Base-by-base conservation (phyloP, 2,888 invertebrate species). In the Lepidochitona cinerea region DNA sequence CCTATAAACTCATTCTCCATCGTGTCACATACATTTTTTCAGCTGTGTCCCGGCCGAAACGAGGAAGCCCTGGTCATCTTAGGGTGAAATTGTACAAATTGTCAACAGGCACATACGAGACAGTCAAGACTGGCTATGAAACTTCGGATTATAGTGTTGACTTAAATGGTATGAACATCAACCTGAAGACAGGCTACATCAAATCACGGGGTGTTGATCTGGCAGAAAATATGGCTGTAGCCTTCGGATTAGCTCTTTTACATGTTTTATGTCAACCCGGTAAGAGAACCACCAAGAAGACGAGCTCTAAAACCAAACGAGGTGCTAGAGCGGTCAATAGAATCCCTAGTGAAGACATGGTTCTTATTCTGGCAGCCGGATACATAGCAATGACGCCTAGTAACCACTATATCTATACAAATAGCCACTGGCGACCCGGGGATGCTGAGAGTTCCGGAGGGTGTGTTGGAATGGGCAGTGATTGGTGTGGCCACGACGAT, bases 251-350 rank as follows among this genome's bases (percentile, higher is more conserved):
- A 7, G 87, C 91, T n/a, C 85, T 92, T 7, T 86, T 92, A n/a
- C 91, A 92, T 79, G 91, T 92, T n/a, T 86, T 92, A 18, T 92
- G 92, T 81, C 91, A 92, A 82, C 92, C 92, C 0, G 89, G 91
- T 68, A 84, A 85, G 7, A 73, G 75, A 33, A 78, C 77, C 72
- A 84, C 84, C 83, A 75, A 84, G 71, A 84, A 85, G 37, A 59
- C 76, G 1, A 71, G 36, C 1, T 64, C 73, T 26, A 32, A 26
- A n/a, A 14, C 67, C 18, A n/a, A 53, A 0, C 71, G 78, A 9
- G 83, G 83, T 41, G 75, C 70, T 33, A 79, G 81, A 37, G 78
- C 81, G n/a, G 79, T 85, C 2, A 73, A 77, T 59, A 72, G 81
- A 18, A 80, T 87, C 37, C 87, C 88, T 2, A 84, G 87, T 0